These are phyloP conservation scores for Nerophis lumbriciformis DNA, from an alignment of 2,113 vertebrate species.

Conservation along the genomic window DNA sequence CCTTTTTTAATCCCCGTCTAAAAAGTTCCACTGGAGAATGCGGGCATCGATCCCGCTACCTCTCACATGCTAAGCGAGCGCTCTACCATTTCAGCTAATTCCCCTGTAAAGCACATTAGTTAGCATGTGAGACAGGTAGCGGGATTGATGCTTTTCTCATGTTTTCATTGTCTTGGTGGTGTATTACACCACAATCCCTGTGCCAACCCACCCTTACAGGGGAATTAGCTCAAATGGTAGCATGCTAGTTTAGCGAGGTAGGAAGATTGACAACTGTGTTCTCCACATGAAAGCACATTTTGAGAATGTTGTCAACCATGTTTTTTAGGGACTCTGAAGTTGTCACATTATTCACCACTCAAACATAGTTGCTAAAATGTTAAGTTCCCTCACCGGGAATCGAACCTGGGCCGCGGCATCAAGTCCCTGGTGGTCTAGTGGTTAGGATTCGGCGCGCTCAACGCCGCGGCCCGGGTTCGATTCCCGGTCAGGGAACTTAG, in stretches of 20 bases:
- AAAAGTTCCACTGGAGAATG: conserved; percentile 42
- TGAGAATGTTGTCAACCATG: too few relatives aligned
- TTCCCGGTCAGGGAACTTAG: conserved; percentile 55
- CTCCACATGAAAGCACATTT: too few relatives aligned
- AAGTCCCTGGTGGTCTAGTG: conserved; percentile 44
- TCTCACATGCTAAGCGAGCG: conserved; percentile 76
- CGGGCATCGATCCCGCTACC: conserved; percentile 69
- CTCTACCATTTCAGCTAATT: conserved; percentile 83
- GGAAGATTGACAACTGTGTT: conserved; percentile 48
- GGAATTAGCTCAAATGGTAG: conserved; percentile 81
- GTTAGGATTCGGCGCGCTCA: conserved; percentile 67
- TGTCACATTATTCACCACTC: too few relatives aligned
- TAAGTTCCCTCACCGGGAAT: too few relatives aligned
- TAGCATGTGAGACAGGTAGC: too few relatives aligned
- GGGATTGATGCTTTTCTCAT: too few relatives aligned
- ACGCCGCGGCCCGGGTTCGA: conserved; percentile 56
- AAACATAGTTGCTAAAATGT: too few relatives aligned
- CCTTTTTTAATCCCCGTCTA: too few relatives aligned
- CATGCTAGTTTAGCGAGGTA: conserved; percentile 78
- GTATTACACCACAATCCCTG: too few relatives aligned
- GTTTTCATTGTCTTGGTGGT: too few relatives aligned
- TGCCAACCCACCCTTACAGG: conserved; percentile 21
- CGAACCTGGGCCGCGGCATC: too few relatives aligned
- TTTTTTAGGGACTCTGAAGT: too few relatives aligned
- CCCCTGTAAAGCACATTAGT: conserved; percentile 35